phyloP scores from a whole-genome alignment of 2,113 vertebrate genomes.

The Mus spicilegus region DNA sequence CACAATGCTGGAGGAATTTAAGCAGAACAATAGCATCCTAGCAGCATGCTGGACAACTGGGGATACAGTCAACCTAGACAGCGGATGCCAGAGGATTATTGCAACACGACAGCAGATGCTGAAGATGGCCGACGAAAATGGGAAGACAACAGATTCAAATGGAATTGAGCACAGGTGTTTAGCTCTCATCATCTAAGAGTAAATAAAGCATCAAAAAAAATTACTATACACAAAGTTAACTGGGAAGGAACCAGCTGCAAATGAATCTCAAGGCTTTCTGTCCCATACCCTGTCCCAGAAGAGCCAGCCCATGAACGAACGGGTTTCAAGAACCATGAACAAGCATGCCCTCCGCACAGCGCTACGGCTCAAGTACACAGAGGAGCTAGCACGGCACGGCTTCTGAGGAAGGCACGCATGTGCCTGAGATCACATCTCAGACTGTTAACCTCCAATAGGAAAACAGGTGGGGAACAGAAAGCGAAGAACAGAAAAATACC shows the following conservation, averaged over 20 bases:
- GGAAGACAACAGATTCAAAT: neutral
- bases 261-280: constrained; percentile 7
- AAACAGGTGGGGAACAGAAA: neutral
- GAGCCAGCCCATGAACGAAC: accelerated
- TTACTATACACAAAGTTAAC: neutral
- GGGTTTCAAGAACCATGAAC: neutral
- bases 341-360: neutral
- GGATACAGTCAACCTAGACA: neutral
- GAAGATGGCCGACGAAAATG: neutral
- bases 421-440: neutral
- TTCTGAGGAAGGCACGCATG: accelerated
- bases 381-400: accelerated
- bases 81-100: neutral
- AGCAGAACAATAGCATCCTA: neutral
- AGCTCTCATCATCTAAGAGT: neutral
- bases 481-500: neutral
- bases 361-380: accelerated
- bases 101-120: neutral
- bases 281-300: neutral
- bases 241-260: neutral
- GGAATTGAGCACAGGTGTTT: neutral
- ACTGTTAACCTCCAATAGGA: neutral
- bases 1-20: neutral
- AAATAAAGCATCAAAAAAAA: neutral
- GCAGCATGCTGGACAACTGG: accelerated